phyloP scores from a whole-genome alignment of 1,140 invertebrate genomes.

The Eciton burchellii region DNA sequence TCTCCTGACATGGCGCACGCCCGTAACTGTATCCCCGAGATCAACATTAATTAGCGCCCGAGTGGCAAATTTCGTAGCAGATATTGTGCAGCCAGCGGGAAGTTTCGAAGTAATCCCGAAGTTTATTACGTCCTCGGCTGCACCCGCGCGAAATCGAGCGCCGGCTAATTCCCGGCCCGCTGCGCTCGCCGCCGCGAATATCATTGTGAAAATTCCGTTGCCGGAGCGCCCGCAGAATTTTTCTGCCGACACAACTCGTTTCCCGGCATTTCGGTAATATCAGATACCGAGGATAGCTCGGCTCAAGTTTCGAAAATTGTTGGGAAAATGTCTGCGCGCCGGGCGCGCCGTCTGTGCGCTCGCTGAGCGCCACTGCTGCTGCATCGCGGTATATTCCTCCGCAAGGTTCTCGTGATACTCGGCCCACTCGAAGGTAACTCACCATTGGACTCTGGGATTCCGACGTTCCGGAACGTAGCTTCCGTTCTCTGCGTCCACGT shows the following conservation, averaged over 20 bases:
- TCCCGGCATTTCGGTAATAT: conserved; percentile 53
- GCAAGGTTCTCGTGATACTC: conserved; percentile 55
- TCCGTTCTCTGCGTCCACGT: conserved; percentile 42
- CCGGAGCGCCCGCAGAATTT: conserved; percentile 17
- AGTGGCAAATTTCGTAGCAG: conserved; percentile 22
- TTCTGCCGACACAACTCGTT: conserved; percentile 28
- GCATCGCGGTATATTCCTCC: conserved; percentile 46
- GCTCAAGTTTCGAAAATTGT: conserved; percentile 56
- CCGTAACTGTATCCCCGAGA: conserved; percentile 42
- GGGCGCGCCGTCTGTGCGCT: neutral
- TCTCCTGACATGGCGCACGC: neutral
- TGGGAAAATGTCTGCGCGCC: conserved; percentile 35
- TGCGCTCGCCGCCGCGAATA: neutral
- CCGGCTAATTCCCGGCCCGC: neutral
- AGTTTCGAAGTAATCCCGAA: conserved; percentile 36
- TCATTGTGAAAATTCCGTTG: conserved; percentile 35
- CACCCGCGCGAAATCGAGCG: conserved; percentile 14
- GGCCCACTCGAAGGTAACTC: conserved; percentile 57
- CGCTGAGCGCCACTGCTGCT: conserved; percentile 44
- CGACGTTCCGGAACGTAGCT: conserved; percentile 43
- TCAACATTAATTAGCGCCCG: conserved; percentile 39
- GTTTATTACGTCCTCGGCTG: conserved; percentile 39
- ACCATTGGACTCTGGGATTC: conserved; percentile 58
- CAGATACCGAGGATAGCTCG: conserved; percentile 55
- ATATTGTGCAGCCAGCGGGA: conserved; percentile 17